Evolutionary conservation across 2,888 invertebrate genomes (phyloP).

Genomic region (Nomada fucata): DNA sequence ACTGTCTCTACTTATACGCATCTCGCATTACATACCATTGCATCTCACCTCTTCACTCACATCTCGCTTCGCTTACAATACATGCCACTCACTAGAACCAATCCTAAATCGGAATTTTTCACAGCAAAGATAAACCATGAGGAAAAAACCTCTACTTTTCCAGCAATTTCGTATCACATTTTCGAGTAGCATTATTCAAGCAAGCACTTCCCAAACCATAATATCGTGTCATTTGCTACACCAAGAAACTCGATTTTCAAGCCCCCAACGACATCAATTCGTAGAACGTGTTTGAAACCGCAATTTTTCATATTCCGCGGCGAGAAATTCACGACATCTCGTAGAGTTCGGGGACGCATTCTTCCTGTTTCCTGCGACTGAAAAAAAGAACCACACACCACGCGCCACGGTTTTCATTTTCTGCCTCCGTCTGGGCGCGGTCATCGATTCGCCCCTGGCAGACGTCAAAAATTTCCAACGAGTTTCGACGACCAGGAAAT

Average conservation of each 20-base stretch:
- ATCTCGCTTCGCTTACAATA: neutral
- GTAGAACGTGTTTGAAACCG: neutral
- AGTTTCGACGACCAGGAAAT: slow-evolving; percentile 24
- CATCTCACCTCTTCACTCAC: neutral
- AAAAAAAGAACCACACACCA: slow-evolving; percentile 1
- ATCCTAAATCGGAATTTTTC: neutral
- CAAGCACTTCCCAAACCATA: neutral
- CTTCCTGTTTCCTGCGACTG: slow-evolving; percentile 29
- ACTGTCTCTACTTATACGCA: neutral
- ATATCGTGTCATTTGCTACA: neutral
- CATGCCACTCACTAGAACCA: neutral
- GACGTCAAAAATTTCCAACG: slow-evolving; percentile 37
- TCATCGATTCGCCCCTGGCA: slow-evolving; percentile 41
- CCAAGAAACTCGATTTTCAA: neutral
- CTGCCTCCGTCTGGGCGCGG: slow-evolving; percentile 20
- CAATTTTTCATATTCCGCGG: slow-evolving; percentile 15
- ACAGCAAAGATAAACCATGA: no score
- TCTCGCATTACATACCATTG: neutral
- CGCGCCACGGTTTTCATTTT: slow-evolving; percentile 29
- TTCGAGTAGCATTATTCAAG: neutral
- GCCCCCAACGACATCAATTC: neutral
- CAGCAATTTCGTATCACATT: neutral
- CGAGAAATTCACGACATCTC: slow-evolving; percentile 1
- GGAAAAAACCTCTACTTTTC: neutral
- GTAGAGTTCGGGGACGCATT: slow-evolving; percentile 6